Base-by-base conservation (phyloP, 2,113 vertebrate genomes). In the Nipponia nippon region DNA sequence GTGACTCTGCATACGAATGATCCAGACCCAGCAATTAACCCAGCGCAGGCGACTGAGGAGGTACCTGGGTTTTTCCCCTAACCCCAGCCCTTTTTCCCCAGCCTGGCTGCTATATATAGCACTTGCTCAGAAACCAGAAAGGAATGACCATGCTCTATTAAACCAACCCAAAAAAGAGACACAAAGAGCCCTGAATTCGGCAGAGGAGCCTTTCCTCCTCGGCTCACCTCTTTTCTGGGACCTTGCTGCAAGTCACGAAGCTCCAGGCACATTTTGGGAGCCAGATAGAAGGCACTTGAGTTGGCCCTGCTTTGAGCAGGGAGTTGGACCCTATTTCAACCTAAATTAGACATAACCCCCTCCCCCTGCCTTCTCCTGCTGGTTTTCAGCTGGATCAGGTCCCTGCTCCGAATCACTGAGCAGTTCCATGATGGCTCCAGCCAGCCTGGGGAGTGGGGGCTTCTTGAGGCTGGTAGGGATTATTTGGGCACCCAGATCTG, bases 1-100 rank as follows among this genome's bases (percentile, higher is more conserved):
- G 83, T 93, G 95, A 81, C 91, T 90, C 92, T 58, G 94, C 90
- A 96, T 93, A 91, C 76, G 42, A 87, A 95, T 69, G 66, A 72
- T 55, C 73, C 93, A 85, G 58, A 65, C 21, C 34, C 69, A 69
- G 26, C 70, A 92, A 87, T 80, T 90, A 73, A 92, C 36, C 87
- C 75, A 13, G 89, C 76, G 18, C 69, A 66, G 72, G 71, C 21
- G 18, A 50, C 73, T 81, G 18, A 83, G 80, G 67, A 83, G 70
- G 63, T 80, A 80, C 71, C 71, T 34, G 79, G 55, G 59, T 52
- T 95, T 71, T 55, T 44, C 67, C 69, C 86, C 44, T 32, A 63
- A 59, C 34, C 26, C 72, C 67, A 83, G 72, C 65, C 69, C 52
- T 49, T 78, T 40, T 16, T 34, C n/a, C 52, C 11, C 53, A 88